These are phyloP conservation scores for Epinephelus lanceolatus DNA, from an alignment of 2,113 vertebrate genomes.

Conservation along the genomic window DNA sequence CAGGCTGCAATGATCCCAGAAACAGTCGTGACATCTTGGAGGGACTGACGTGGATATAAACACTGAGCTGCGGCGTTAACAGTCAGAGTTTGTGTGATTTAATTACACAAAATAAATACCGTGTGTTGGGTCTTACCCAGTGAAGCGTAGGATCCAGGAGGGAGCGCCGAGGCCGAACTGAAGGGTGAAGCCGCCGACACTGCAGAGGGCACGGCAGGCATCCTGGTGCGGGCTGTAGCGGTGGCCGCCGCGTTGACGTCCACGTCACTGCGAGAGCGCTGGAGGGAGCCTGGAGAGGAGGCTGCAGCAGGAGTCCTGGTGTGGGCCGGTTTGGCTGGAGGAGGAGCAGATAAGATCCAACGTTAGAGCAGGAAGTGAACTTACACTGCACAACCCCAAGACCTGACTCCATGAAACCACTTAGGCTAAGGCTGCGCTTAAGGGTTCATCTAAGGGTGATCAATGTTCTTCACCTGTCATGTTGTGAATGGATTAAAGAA, in stretches of 20 bases:
- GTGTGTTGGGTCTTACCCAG: slow-evolving; percentile 83
- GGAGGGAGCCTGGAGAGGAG: slow-evolving; percentile 84
- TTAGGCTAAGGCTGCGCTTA: too few relatives aligned
- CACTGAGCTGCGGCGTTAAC: too few relatives aligned
- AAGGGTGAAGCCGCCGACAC: slow-evolving; percentile 86
- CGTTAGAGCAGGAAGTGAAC: not conserved
- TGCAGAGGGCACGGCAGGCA: slow-evolving; percentile 86
- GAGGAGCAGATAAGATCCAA: not conserved
- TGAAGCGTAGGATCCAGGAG: slow-evolving; percentile 91
- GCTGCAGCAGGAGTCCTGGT: slow-evolving; percentile 70
- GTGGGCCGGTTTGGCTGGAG: slow-evolving; percentile 72
- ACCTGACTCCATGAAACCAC: too few relatives aligned
- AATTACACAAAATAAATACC: too few relatives aligned
- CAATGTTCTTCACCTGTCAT: too few relatives aligned
- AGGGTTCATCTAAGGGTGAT: too few relatives aligned
- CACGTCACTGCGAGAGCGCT: slow-evolving; percentile 94
- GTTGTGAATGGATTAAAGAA: not conserved
- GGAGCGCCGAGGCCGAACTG: slow-evolving; percentile 87
- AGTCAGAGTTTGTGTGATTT: too few relatives aligned
- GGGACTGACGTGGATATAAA: too few relatives aligned
- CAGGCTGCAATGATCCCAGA: too few relatives aligned
- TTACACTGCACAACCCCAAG: not conserved
- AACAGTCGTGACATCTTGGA: too few relatives aligned
- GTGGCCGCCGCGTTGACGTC: slow-evolving; percentile 91
- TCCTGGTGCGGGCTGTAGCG: slow-evolving; percentile 87